These are phyloP conservation scores for Oryzias celebensis DNA, from an alignment of 2,113 vertebrate species.

Conservation along the genomic window DNA sequence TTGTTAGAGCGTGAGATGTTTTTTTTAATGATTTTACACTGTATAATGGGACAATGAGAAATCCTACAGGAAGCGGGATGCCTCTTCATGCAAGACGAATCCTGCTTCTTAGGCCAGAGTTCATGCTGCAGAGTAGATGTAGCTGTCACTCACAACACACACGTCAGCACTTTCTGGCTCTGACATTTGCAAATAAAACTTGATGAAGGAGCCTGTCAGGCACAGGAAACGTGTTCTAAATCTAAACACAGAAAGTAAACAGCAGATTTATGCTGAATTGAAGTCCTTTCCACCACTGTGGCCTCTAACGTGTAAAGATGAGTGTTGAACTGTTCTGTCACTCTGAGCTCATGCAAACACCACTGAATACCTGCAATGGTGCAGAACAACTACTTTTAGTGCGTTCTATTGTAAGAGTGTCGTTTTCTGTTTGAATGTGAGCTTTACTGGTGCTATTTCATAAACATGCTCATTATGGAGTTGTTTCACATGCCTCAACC, in stretches of 20 bases:
- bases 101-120: constrained; percentile 41
- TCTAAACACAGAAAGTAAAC: constrained; percentile 17
- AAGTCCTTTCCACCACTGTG: not conserved
- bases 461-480: constrained; percentile 26
- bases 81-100: constrained; percentile 10
- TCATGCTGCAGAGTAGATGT: constrained; percentile 55
- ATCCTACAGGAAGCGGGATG: too few relatives aligned
- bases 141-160: constrained; percentile 26
- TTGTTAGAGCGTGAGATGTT: too few relatives aligned
- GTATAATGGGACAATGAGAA: too few relatives aligned
- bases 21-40: too few relatives aligned
- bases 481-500: constrained; percentile 1
- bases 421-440: constrained; percentile 17
- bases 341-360: not conserved
- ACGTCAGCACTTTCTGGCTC: constrained; percentile 52
- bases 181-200: constrained; percentile 15
- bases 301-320: constrained; percentile 4
- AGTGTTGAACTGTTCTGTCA: not conserved
- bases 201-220: constrained; percentile 26
- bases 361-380: constrained; percentile 33
- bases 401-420: not conserved
- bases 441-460: constrained; percentile 9
- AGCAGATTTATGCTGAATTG: constrained; percentile 16
- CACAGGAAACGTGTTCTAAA: constrained; percentile 11
- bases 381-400: constrained; percentile 24